Evolutionary conservation across 1,140 invertebrate genomes (phyloP), one percentile per base, ranked within the genome.

Genomic region (Pinna nobilis): DNA sequence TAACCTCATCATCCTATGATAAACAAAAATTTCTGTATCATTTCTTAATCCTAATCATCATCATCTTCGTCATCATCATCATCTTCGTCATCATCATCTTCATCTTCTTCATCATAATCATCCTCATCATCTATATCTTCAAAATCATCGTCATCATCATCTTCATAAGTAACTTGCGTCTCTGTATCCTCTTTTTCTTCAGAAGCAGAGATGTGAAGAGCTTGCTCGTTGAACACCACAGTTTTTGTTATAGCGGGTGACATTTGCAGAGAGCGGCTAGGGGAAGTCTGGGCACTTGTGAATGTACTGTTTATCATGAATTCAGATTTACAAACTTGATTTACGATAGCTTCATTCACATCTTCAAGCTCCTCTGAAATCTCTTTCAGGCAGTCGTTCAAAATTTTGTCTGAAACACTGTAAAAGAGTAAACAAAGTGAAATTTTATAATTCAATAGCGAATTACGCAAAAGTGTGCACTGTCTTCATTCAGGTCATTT

Each of bases 241-340:
- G 59, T 57, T n/a, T 44, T 63, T n/a, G 23, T 37, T 18, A 15
- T 25, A 30, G 41, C 28, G 33, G 33, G 63, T 15, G 35, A 44
- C 7, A 23, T 37, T 23, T 25, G 32, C 9, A 33, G 59, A 20
- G 69, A 49, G 35, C 15, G 49, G 57, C 33, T 23, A 0, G 60
- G 57, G n/a, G 57, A 63, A 23, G 47, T 30, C 30, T 37, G 57
- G 20, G 69, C 30, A 23, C 49, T 67, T 28, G 67, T 57, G 1
- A 39, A 30, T 18, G 53, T 44, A 35, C 55, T 44, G 28, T 73
- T 71, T 37, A 80, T 41, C 67, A 78, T 67, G 55, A 86, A 83
- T 59, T 86, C 84, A 20, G 84, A 71, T 33, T 80, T 83, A 68
- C 80, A 86, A 37, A 84, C 78, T 25, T 86, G 80, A 55, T 82